Base-by-base conservation (phyloP, 1,140 invertebrate species). In the Bombus breviceps region DNA sequence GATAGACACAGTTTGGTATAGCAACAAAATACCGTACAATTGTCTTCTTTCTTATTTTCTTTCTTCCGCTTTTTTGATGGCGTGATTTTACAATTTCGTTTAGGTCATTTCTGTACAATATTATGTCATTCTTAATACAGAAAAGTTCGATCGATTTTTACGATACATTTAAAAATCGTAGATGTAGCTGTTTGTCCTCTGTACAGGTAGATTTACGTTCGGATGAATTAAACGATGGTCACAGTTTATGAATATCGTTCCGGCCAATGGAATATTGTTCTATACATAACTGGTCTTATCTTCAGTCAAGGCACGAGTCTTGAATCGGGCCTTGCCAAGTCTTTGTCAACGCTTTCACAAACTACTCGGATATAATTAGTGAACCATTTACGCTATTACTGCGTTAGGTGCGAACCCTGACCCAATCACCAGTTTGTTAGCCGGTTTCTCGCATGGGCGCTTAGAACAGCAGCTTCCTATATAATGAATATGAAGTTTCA, bases 331-430 rank as follows among this genome's bases (percentile, higher is more conserved):
- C 79, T 90, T 86, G 75, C 78, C 79, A 88, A 79, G 75, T 88
- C 62, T 85, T 81, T 75, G 34, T 74, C 72, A 75, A 80, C 69
- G 62, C 69, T 59, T 68, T 87, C 83, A 86, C 75, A 86, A 81
- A 83, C 85, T 88, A 86, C 75, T 81, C 53, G 59, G 81, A 28
- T 84, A 84, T 80, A 90, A 93, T 92, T 93, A 93, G 91, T 92
- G 91, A 91, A 90, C 89, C 89, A 90, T 92, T 89, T 92, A 91
- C 88, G 90, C 86, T 89, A 85, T 90, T 78, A 81, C 86, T 90
- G 87, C 88, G 92, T 94, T 93, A 93, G 90, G 91, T 88, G 74
- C 72, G 92, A 92, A 91, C 91, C 92, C 92, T 87, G 86, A 92
- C 91, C 91, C 92, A 93, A 91, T 88, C 89, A 92, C 89, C 92